Evolutionary conservation across 2,113 vertebrate species (phyloP), one percentile per base, ranked within the genome.

Genomic region (Hippocampus barbouri): DNA sequence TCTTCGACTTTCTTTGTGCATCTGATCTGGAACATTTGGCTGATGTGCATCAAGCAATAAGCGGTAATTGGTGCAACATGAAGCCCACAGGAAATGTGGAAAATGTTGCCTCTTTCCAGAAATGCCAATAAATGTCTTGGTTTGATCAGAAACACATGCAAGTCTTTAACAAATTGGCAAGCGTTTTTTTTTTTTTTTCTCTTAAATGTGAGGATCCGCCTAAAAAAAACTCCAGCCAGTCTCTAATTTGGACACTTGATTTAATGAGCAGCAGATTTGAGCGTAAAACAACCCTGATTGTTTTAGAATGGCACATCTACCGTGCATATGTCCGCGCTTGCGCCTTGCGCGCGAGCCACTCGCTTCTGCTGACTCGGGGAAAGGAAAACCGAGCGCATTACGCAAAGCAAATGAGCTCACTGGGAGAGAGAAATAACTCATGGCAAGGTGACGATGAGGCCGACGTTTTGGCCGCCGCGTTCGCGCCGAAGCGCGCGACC

Each of bases 121-220:
- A 82, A 53, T 65, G 15, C 54, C 68, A 78, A 73, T 74, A 65
- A 79, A 7, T 12, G 62, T 15, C 57, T 71, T 3, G 14, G 66
- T 71, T 71, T 79, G 68, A 87, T 73, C 73, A 78, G 66, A 86
- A 87, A 81, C 79, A 85, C 71, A 73, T 83, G 83, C 43, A 60
- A 7, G 0, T 60, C 40, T 78, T 82, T 80, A 73, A 47, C 8
- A 79, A 76, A 59, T 27, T 66, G 61, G 54, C 8, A 3, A 70
- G 38, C 66, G 27, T 1, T 12, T 72, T 70, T 54, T 68, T 25
- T 66, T 76, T 66, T 41, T 23, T 69, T 41, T 23, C 5, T 9
- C 25, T 2, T 40, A 12, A n/a, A 56, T 38, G 34, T 38, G 30
- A 54, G 38, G 27, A 68, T 53, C 7, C 23, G 16, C 38, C 30